phyloP scores from a whole-genome alignment of 2,113 vertebrate genomes.

The Sphaerodactylus townsendi region DNA sequence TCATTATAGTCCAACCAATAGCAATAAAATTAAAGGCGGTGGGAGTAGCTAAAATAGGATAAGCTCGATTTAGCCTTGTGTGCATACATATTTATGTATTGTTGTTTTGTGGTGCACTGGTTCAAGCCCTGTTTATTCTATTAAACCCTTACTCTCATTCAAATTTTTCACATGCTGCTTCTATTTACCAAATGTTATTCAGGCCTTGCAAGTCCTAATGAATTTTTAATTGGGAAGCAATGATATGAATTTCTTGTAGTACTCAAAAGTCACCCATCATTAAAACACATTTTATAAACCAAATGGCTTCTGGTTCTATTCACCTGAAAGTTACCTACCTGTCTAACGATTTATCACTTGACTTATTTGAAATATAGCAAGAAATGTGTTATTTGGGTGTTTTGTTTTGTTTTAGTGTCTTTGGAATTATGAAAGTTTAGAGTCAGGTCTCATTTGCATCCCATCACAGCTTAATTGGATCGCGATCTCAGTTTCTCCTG shows the following conservation, averaged over 20 bases:
- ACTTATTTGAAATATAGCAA: constrained; percentile 46
- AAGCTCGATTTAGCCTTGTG: constrained; percentile 35
- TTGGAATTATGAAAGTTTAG: constrained; percentile 34
- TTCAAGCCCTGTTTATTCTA: constrained; percentile 64
- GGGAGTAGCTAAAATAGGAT: constrained; percentile 29
- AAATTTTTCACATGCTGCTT: constrained; percentile 66
- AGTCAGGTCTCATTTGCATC: constrained; percentile 41
- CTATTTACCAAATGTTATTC: constrained; percentile 66
- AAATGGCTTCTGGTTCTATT: constrained; percentile 43
- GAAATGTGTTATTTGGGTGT: constrained; percentile 2
- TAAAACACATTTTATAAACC: constrained; percentile 51
- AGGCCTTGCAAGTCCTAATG: constrained; percentile 62
- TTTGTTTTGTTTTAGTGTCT: constrained; percentile 21
- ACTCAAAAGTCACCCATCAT: constrained; percentile 51
- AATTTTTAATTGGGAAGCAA: constrained; percentile 69
- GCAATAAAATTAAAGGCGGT: constrained; percentile 49
- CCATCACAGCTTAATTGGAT: constrained; percentile 43
- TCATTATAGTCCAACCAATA: constrained; percentile 41
- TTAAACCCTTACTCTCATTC: constrained; percentile 60
- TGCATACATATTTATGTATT: constrained; percentile 58
- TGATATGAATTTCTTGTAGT: constrained; percentile 40
- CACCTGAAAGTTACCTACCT: constrained; percentile 24
- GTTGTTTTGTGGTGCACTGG: constrained; percentile 52
- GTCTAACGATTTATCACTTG: constrained; percentile 47
- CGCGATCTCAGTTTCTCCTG: constrained; percentile 20